phyloP scores from a whole-genome alignment of 2,888 invertebrate species.

The Cerastis leucographa region DNA sequence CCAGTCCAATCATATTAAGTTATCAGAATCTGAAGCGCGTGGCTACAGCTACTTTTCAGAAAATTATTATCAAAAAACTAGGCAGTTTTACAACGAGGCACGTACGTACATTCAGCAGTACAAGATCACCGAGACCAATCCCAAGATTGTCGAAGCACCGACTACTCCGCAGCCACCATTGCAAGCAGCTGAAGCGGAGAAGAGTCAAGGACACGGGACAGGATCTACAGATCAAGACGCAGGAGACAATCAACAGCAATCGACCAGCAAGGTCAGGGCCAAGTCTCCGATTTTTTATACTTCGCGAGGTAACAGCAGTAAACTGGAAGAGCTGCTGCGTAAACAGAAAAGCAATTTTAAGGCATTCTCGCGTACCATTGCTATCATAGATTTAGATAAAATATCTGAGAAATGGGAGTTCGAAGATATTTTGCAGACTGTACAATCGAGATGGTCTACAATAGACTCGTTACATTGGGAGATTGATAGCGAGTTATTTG shows the following conservation, averaged over 20 bases:
- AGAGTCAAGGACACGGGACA: background rate
- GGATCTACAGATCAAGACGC: background rate
- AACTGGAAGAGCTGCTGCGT: too few species aligned
- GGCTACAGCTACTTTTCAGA: slow-evolving; percentile 1
- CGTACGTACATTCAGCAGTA: background rate
- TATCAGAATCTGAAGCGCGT: background rate
- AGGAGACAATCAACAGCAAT: slow-evolving; percentile 5
- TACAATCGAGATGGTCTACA: background rate
- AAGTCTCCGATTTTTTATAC: background rate
- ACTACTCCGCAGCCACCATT: background rate
- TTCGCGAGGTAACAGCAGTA: too few species aligned
- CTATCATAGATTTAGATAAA: too few species aligned
- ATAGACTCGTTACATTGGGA: slow-evolving; percentile 9
- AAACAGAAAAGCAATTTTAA: too few species aligned
- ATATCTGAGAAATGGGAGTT: too few species aligned
- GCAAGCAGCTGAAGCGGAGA: background rate
- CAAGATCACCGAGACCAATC: background rate
- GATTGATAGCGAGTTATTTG: background rate
- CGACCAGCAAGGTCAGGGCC: background rate
- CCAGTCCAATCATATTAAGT: background rate
- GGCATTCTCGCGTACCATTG: too few species aligned
- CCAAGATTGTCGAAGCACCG: background rate
- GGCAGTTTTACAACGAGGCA: background rate
- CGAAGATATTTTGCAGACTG: too few species aligned
- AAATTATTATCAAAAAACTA: slow-evolving; percentile 1